Evolutionary conservation across 2,797 vertebrate species (phyloP).

Genomic region (Pseudochirops cupreus): DNA sequence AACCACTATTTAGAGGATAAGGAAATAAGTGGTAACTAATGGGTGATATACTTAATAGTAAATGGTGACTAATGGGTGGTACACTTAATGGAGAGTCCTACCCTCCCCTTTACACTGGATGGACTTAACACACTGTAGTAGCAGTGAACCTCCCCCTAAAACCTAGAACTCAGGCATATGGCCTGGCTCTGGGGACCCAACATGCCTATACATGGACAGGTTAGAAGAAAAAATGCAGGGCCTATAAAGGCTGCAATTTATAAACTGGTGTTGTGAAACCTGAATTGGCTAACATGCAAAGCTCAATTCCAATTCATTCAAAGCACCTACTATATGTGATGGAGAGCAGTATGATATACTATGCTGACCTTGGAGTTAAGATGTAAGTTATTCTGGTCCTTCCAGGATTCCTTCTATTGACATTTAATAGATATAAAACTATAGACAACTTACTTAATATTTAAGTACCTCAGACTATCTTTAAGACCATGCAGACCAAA

Average conservation of each 20-base stretch:
- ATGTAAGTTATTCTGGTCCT: background rate
- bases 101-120: background rate
- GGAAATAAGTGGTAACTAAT: too few species aligned
- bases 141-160: background rate
- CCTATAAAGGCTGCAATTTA: background rate
- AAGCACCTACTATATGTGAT: background rate
- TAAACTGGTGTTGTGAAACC: background rate
- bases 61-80: too few species aligned
- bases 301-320: background rate
- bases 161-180: background rate
- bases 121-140: background rate
- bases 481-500: background rate
- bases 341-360: background rate
- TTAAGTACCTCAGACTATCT: background rate
- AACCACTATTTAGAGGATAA: background rate
- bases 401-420: background rate
- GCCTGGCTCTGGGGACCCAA: background rate
- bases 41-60: too few species aligned
- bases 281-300: background rate
- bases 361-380: background rate
- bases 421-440: background rate
- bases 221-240: background rate
- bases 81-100: too few species aligned
- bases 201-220: background rate
- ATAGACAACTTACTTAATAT: background rate